These are phyloP conservation scores for Agriopis marginaria DNA, from an alignment of 2,888 invertebrate genomes.

Conservation along the genomic window DNA sequence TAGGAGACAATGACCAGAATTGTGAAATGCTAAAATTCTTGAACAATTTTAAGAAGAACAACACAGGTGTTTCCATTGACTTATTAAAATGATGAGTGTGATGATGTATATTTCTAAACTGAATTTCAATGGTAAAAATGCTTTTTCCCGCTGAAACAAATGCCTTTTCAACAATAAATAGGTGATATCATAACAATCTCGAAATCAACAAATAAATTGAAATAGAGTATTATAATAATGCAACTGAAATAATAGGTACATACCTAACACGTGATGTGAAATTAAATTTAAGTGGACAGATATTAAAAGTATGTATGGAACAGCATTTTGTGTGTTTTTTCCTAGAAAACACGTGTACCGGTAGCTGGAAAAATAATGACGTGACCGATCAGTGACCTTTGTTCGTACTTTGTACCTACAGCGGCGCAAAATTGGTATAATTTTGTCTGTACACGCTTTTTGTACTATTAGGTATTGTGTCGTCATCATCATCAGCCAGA, in stretches of 20 bases:
- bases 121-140: no score
- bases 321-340: not conserved
- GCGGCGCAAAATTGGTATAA: not conserved
- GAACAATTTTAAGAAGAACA: no score
- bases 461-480: not conserved
- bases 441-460: not conserved
- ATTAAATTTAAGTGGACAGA: not conserved
- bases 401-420: conserved; percentile 2
- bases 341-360: conserved; percentile 3
- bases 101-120: no score
- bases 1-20: no score
- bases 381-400: conserved; percentile 9
- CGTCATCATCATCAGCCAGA: no score
- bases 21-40: no score
- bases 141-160: no score
- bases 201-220: no score
- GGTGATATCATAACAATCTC: no score
- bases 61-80: no score
- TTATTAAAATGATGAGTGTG: no score
- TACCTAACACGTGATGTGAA: not conserved
- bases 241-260: not conserved
- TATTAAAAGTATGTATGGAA: not conserved
- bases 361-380: not conserved
- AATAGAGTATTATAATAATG: not conserved
- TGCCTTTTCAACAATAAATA: no score